Percentiles rank a stretch among this genome's conserved stretches.
Conservation (phyloP, 2,888 invertebrate genomes). For the Caenorhabditis sp. region DNA sequence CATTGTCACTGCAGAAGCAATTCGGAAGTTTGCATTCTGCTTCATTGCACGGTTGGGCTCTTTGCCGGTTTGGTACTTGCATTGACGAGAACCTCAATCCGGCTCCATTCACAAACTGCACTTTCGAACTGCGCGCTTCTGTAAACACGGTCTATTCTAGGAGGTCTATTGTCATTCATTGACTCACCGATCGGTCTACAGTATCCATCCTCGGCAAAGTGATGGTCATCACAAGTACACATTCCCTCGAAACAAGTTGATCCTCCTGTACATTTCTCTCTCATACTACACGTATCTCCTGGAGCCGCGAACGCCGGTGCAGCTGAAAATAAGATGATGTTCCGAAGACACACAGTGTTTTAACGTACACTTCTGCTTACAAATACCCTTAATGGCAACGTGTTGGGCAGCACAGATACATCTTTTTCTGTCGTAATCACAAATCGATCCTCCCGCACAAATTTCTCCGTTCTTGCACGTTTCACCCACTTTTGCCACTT, state of each 20-base stretch:
- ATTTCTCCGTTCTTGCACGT: constrained; percentile 71
- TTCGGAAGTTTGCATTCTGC: constrained; percentile 70
- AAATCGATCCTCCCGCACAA: constrained; percentile 76
- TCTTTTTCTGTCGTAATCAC: constrained; percentile 67
- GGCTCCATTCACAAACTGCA: constrained; percentile 65
- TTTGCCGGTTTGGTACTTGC: constrained; percentile 50
- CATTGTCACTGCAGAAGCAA: constrained; percentile 71
- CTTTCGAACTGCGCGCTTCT: constrained; percentile 61
- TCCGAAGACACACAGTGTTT: no score
- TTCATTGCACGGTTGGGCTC: constrained; percentile 64
- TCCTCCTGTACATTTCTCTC: constrained; percentile 70
- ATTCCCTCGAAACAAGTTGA: constrained; percentile 66
- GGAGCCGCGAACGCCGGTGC: constrained; percentile 62
- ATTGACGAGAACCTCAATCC: constrained; percentile 70
- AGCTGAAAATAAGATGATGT: constrained; percentile 53
- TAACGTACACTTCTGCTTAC: constrained; percentile 65
- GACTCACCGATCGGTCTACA: constrained; percentile 66
- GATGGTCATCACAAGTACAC: constrained; percentile 69
- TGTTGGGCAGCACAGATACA: constrained; percentile 75
- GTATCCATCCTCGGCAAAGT: constrained; percentile 70
- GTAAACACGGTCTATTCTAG: constrained; percentile 35
- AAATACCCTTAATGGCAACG: constrained; percentile 64
- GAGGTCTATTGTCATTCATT: constrained; percentile 5
- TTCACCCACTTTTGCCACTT: constrained; percentile 68
- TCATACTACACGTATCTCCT: constrained; percentile 64